Base-by-base conservation (phyloP, 1,140 invertebrate species). In the Lucilia sericata region DNA sequence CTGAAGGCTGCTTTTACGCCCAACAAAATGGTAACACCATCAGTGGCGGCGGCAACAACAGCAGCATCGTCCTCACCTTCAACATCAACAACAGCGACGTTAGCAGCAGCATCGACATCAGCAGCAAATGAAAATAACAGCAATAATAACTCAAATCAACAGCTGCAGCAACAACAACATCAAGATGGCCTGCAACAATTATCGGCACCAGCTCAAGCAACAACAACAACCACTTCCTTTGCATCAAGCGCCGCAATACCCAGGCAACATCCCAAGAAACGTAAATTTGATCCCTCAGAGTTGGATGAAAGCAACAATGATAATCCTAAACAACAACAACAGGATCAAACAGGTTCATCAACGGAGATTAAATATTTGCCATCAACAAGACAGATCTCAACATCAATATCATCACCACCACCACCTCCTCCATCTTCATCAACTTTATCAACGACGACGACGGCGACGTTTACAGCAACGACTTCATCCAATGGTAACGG, bases 201-300 rank as follows among this genome's bases (percentile, higher is more conserved):
- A 85, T 65, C 85, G 83, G 4, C 82, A 74, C n/a, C 82, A 17
- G 8, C 34, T 42, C 55, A 83, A 21, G 85, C 84, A 75, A 80
- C 76, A 84, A 80, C 76, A 84, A 30, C 25, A 30, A 30, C 25
- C 25, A 87, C 78, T 19, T 91, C 92, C 82, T 91, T 90, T 70
- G 86, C 90, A 14, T 51, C 89, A 90, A 12, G 88, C 82, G 60
- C 82, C 85, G 88, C n/a, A 89, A 92, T 87, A 90, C 92, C 86
- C 90, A 93, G 94, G 80, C 96, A 96, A 90, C 93, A 97, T 91
- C 96, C 96, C 84, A 97, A 97, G 91, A 97, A 97, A 91, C 93
- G 96, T 85, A 97, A 97, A 92, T 97, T 96, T 88, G 95, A 96
- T 92, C 96, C 95, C 84, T 94, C 95, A 30, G 96, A 96, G 90